These are phyloP conservation scores for Parasteatoda lunata DNA, from an alignment of 2,888 invertebrate species.

Conservation along the genomic window DNA sequence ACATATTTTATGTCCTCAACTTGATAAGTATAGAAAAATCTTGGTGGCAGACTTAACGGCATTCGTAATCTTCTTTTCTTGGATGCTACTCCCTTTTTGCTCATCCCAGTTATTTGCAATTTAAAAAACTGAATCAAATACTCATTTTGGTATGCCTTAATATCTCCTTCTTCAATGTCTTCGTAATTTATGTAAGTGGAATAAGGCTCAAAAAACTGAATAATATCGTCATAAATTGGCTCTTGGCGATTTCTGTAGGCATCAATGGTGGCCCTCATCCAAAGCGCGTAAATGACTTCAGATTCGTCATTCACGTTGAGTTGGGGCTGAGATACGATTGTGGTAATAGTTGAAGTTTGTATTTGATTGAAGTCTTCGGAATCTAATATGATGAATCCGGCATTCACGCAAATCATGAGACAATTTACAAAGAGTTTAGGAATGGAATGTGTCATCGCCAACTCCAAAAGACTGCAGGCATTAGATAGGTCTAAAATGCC, in stretches of 20 bases:
- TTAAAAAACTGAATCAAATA: constrained; percentile 8
- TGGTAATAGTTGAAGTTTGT: constrained; percentile 10
- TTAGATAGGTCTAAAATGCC: constrained; percentile 13
- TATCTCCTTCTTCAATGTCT: constrained; percentile 3
- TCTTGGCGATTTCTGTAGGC: neutral
- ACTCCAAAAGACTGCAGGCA: constrained; percentile 16
- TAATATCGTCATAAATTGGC: constrained; percentile 4
- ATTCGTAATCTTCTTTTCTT: constrained; percentile 11
- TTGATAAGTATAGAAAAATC: constrained; percentile 9
- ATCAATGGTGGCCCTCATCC: constrained; percentile 49
- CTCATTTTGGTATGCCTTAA: neutral
- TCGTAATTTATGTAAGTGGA: neutral
- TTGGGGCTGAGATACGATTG: constrained; percentile 4
- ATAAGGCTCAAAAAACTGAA: constrained; percentile 9
- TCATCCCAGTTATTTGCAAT: neutral
- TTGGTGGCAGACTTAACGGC: constrained; percentile 11
- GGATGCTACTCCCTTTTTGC: neutral
- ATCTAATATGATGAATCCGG: constrained; percentile 32
- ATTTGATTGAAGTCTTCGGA: constrained; percentile 26
- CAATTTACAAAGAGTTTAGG: neutral
- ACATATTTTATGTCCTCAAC: neutral
- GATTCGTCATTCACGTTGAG: constrained; percentile 30
- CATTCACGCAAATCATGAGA: constrained; percentile 27
- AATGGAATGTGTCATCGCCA: neutral
- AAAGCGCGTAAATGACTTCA: constrained; percentile 21